Percentiles rank a stretch among this genome's conserved stretches.
Evolutionary conservation across 2,113 vertebrate genomes (phyloP).

Genomic region (Cephalopterus ornatus): DNA sequence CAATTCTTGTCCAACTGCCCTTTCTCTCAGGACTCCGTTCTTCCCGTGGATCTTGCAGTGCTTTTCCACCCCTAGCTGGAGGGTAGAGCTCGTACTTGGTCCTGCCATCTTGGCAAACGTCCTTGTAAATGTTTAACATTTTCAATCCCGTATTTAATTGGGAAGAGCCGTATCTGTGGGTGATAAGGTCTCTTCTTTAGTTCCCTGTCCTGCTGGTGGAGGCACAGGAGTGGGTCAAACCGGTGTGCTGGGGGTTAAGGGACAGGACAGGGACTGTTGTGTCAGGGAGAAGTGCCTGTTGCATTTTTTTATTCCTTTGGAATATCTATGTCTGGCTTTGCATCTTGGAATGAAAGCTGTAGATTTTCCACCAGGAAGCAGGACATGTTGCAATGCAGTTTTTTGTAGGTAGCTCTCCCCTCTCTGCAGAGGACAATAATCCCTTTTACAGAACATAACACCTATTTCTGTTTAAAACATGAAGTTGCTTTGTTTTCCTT

Average conservation of each 20-base stretch:
- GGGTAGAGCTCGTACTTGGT: accelerated
- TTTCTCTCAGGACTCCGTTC: background rate
- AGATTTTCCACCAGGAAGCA: background rate
- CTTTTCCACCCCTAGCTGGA: background rate
- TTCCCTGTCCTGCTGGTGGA: background rate
- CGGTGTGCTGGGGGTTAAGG: background rate
- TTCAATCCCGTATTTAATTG: background rate
- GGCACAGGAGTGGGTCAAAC: background rate
- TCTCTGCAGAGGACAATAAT: background rate
- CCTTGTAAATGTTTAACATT: background rate
- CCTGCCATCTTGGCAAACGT: background rate
- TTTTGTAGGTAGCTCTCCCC: background rate
- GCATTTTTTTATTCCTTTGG: background rate
- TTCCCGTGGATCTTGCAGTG: background rate
- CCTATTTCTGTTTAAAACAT: background rate
- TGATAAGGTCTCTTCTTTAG: background rate
- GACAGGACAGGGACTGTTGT: background rate
- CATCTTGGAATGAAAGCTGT: background rate
- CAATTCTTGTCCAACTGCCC: accelerated
- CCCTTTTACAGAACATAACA: background rate
- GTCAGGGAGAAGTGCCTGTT: background rate
- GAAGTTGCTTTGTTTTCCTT: background rate
- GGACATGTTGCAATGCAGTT: background rate
- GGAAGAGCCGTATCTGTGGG: background rate
- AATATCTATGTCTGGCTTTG: background rate